Evolutionary conservation across 2,113 vertebrate genomes (phyloP).

Genomic region (Mastomys coucha): DNA sequence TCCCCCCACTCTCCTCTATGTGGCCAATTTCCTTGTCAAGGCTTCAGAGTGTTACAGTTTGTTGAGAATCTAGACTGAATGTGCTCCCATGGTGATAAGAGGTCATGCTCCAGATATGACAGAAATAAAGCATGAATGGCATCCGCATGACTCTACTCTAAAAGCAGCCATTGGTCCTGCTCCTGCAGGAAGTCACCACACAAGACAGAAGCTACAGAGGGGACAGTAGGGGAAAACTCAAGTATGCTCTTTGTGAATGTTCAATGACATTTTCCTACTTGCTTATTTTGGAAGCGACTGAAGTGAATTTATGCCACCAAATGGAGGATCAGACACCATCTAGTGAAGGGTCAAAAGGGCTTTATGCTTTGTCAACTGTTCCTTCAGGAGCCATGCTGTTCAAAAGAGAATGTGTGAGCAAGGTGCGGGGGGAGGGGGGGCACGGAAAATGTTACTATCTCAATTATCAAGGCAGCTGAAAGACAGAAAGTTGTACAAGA

Average conservation of each 20-base stretch:
- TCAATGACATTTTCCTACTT: background rate
- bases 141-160: background rate
- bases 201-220: background rate
- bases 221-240: background rate
- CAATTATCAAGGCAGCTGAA: background rate
- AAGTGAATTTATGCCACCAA: background rate
- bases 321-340: background rate
- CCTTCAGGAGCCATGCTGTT: background rate
- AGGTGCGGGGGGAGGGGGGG: background rate
- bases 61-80: background rate
- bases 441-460: background rate
- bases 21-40: background rate
- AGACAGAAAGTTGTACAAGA: background rate
- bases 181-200: background rate
- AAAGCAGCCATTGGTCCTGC: background rate
- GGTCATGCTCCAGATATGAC: background rate
- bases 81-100: background rate
- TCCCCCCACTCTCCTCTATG: background rate
- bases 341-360: background rate
- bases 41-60: background rate
- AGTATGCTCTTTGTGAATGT: background rate
- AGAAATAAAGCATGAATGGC: background rate
- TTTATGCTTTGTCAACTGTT: background rate
- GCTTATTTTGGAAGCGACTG: constrained; percentile 4
- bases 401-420: background rate